Percentiles rank a stretch among this genome's conserved stretches.
Conservation (phyloP, 1,140 invertebrate species). For the Thaumatotibia leucotreta region DNA sequence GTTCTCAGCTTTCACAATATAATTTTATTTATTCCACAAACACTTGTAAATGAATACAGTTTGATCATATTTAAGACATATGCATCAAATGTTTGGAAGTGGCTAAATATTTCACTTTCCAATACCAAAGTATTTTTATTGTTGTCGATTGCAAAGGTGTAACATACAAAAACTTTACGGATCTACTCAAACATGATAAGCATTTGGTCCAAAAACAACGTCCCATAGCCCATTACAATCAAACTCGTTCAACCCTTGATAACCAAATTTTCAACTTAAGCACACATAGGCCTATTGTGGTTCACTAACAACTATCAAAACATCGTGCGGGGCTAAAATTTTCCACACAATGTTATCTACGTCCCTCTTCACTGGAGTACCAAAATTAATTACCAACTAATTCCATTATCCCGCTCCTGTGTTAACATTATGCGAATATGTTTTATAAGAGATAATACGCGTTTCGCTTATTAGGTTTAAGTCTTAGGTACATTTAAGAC, state of each 20-base stretch:
- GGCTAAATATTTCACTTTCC: not conserved
- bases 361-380: slow-evolving; percentile 16
- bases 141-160: not conserved
- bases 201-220: not conserved
- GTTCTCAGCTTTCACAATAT: too few relatives aligned
- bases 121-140: not conserved
- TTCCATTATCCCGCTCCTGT: slow-evolving; percentile 33
- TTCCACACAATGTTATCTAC: slow-evolving; percentile 11
- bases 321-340: not conserved
- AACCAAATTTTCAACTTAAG: slow-evolving; percentile 3
- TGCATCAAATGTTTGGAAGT: not conserved
- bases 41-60: too few relatives aligned
- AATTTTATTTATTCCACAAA: too few relatives aligned
- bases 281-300: not conserved
- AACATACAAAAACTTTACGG: not conserved
- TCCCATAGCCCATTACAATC: slow-evolving; percentile 1
- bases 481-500: too few relatives aligned
- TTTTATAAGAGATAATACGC: not conserved
- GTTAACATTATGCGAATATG: slow-evolving; percentile 6
- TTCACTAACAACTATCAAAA: slow-evolving; percentile 11
- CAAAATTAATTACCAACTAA: slow-evolving; percentile 51
- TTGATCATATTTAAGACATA: not conserved
- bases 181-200: not conserved
- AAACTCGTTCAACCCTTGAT: slow-evolving; percentile 4
- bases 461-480: not conserved